Evolutionary conservation across 2,888 invertebrate genomes (phyloP).

Genomic region (Sepioteuthis lessoniana): DNA sequence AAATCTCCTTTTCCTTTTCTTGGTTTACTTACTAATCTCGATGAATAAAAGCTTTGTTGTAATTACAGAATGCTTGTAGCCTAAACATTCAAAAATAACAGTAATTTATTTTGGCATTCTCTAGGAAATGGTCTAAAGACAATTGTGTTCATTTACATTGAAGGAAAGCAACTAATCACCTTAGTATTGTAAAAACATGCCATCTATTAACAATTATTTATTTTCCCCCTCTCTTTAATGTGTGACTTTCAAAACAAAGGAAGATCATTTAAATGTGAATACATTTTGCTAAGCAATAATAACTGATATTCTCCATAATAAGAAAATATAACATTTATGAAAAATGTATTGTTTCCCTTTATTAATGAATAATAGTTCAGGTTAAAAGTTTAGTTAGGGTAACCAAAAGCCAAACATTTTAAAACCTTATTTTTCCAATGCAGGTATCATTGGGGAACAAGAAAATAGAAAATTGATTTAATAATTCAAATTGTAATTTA

Average conservation of each 20-base stretch:
- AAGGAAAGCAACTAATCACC: background rate
- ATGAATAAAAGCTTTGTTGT: background rate
- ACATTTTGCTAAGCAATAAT: background rate
- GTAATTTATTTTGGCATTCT: background rate
- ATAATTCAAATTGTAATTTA: no score
- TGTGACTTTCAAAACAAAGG: background rate
- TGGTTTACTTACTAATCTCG: background rate
- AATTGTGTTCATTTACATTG: background rate
- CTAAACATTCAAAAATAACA: background rate
- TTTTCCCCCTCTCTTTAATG: background rate
- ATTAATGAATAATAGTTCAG: no score
- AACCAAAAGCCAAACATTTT: no score
- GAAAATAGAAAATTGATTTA: no score
- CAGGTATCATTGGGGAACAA: no score
- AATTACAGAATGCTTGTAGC: background rate
- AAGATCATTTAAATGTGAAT: background rate
- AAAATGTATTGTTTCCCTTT: background rate
- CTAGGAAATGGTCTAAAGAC: background rate
- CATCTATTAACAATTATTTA: background rate
- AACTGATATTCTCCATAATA: background rate
- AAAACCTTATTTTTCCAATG: no score
- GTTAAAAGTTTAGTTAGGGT: no score
- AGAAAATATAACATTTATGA: conserved; percentile 4
- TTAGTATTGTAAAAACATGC: background rate
- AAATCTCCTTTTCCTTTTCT: no score